These are phyloP conservation scores for Melanophora roralis DNA, from an alignment of 2,888 invertebrate genomes.

Conservation along the genomic window DNA sequence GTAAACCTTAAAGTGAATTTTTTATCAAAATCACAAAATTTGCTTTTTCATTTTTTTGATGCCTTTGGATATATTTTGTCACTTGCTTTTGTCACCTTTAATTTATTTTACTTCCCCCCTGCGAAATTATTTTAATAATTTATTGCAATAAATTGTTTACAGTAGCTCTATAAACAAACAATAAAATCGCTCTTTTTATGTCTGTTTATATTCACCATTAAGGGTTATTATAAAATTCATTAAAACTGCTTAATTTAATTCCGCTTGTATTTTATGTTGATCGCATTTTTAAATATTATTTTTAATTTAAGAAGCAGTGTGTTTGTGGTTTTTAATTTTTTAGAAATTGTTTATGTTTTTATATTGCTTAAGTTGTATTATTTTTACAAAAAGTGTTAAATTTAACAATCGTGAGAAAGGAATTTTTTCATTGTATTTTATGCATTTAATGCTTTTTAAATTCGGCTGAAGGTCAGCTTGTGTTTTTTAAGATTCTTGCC, in stretches of 20 bases:
- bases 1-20: conserved; percentile 63
- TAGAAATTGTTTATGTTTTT: conserved; percentile 1
- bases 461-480: conserved; percentile 40
- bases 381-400: conserved; percentile 68
- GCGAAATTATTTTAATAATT: conserved; percentile 13
- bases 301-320: conserved; percentile 41
- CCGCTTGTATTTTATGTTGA: conserved; percentile 44
- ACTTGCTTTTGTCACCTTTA: conserved; percentile 29
- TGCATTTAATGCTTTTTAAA: background rate
- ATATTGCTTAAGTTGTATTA: background rate
- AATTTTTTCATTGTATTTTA: conserved; percentile 69
- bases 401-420: conserved; percentile 74
- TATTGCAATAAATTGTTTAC: conserved; percentile 26
- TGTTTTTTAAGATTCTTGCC: background rate
- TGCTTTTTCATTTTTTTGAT: background rate
- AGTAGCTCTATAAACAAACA: conserved; percentile 20
- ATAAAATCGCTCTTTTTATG: conserved; percentile 35
- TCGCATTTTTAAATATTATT: background rate
- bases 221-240: conserved; percentile 35
- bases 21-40: too few species aligned
- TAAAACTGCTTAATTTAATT: conserved; percentile 42
- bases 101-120: conserved; percentile 27
- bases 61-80: conserved; percentile 38
- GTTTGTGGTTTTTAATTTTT: conserved; percentile 50
- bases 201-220: background rate